Conservation (phyloP, 2,797 vertebrate species). For the Sebastes miniatus region DNA sequence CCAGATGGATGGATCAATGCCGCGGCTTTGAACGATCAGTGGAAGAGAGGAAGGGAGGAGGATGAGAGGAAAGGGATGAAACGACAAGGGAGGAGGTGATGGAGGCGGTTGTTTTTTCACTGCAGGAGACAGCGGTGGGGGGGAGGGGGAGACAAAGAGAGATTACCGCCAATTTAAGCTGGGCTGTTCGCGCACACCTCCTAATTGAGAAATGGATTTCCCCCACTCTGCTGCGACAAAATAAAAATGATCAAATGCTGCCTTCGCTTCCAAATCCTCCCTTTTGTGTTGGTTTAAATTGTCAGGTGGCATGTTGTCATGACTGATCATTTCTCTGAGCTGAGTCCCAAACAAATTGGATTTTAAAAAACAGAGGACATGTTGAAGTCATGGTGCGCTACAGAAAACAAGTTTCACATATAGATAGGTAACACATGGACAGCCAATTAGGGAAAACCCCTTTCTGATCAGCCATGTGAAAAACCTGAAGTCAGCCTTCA, state of each 20-base stretch:
- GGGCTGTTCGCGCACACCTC: not conserved
- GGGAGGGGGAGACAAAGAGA: not conserved
- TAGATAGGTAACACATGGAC: not conserved
- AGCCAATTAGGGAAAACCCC: not conserved
- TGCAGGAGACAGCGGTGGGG: constrained; percentile 2
- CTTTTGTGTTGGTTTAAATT: not conserved
- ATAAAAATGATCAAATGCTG: constrained; percentile 9
- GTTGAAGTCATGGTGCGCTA: not conserved
- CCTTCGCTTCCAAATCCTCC: not conserved
- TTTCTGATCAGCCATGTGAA: constrained; percentile 14
- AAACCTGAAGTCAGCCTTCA: not conserved
- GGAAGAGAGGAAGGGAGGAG: constrained; percentile 1
- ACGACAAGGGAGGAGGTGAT: not conserved
- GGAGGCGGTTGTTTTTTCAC: constrained; percentile 3
- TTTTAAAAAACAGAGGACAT: not conserved
- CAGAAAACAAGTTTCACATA: not conserved
- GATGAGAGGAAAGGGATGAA: constrained; percentile 8
- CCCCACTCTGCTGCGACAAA: not conserved
- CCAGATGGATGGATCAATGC: constrained; percentile 26
- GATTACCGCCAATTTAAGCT: constrained; percentile 18
- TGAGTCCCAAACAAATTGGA: not conserved
- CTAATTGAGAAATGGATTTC: constrained; percentile 27
- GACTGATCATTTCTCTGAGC: constrained; percentile 24
- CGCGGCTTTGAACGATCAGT: not conserved
- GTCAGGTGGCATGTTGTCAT: not conserved